A percentile compares a stretch with the other conserved stretches of the same genome.
Conservation (phyloP, 2,888 invertebrate species). For the Plagiodera versicolora region DNA sequence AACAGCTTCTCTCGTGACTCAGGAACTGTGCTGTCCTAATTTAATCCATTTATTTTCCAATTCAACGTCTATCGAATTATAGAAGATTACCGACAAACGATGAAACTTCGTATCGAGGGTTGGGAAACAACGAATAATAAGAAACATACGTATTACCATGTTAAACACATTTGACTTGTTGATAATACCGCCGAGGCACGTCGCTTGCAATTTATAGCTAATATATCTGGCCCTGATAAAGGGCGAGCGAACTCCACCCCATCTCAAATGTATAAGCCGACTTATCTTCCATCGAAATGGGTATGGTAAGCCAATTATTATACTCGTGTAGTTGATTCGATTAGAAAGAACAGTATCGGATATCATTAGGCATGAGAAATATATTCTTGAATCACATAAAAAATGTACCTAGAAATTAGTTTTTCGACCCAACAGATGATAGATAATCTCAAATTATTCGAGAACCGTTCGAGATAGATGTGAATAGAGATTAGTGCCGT, state of each 20-base stretch:
- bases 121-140: slow-evolving; percentile 22
- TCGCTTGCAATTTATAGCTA: slow-evolving; percentile 47
- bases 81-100: slow-evolving; percentile 7
- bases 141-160: slow-evolving; percentile 30
- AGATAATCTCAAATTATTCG: no score
- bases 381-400: no score
- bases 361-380: background rate
- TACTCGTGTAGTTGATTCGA: slow-evolving; percentile 29
- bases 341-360: background rate
- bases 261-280: slow-evolving; percentile 31
- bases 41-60: slow-evolving; percentile 1
- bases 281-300: slow-evolving; percentile 38
- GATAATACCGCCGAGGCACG: slow-evolving; percentile 33
- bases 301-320: slow-evolving; percentile 39
- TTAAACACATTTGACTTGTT: slow-evolving; percentile 34
- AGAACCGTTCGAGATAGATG: no score
- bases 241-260: slow-evolving; percentile 23
- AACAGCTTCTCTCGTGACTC: no score
- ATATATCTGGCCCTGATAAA: slow-evolving; percentile 40
- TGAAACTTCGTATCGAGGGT: slow-evolving; percentile 7
- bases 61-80: slow-evolving; percentile 10
- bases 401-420: no score
- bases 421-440: no score
- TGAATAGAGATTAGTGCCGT: no score
- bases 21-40: no score